Conservation (phyloP, 2,888 invertebrate genomes). For the Pollenia angustigena region DNA sequence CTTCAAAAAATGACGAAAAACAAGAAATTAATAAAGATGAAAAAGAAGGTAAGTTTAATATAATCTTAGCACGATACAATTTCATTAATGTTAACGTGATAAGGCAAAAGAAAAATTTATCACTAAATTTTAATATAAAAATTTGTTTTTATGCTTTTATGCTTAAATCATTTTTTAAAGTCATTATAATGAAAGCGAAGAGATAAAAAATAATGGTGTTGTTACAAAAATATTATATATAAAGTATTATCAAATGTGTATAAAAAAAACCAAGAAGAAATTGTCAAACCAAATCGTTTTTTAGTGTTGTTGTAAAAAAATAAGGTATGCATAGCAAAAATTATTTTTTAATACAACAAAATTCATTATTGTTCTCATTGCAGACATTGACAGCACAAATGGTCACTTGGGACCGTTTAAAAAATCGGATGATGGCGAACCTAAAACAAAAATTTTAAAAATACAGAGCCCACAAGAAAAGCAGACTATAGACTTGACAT, state of each 20-base stretch:
- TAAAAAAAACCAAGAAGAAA: constrained; percentile 33
- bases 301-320: constrained; percentile 49
- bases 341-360: constrained; percentile 78
- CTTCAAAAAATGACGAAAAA: constrained; percentile 57
- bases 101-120: constrained; percentile 33
- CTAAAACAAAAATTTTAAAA: constrained; percentile 76
- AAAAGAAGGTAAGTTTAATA: constrained; percentile 64
- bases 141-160: not conserved
- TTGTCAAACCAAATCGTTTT: constrained; percentile 18
- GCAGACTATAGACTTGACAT: constrained; percentile 71
- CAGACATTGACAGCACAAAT: constrained; percentile 61
- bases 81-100: constrained; percentile 4
- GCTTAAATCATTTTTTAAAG: not conserved
- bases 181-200: not conserved
- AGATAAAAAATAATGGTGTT: constrained; percentile 9
- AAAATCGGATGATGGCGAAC: constrained; percentile 47
- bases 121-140: constrained; percentile 3
- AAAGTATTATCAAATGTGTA: not conserved
- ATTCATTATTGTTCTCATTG: constrained; percentile 78
- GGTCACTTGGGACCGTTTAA: not conserved
- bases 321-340: constrained; percentile 80
- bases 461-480: constrained; percentile 38
- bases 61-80: not conserved
- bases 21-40: constrained; percentile 62
- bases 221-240: too few species aligned